Evolutionary conservation across 2,888 invertebrate genomes (phyloP), one percentile per base, ranked within the genome.

Genomic region (Catocala fraxini): DNA sequence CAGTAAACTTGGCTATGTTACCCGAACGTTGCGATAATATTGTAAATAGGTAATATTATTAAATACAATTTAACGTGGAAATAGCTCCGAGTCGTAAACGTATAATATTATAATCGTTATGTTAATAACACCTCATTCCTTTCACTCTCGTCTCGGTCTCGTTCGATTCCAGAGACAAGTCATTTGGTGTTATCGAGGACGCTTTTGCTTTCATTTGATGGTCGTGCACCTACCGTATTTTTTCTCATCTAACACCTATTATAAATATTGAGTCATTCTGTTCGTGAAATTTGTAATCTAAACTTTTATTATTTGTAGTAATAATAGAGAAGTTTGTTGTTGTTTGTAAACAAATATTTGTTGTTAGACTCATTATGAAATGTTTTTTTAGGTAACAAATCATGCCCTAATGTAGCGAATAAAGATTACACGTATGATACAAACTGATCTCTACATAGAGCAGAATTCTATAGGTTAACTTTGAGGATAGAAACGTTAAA

Each of bases 111-210:
- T 75, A 77, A 79, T 76, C 66, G 69, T 67, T 77, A 76, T 79
- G 77, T 79, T 81, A 80, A 82, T 80, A 80, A 63, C 79, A 73
- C 70, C 64, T 67, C 73, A 78, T 82, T 85, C 83, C 89, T 92
- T 92, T 93, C 91, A 89, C 91, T 92, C 84, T 93, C 91, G 82
- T 75, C 77, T 74, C 77, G 80, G 84, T 84, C 81, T 83, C 86
- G 87, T 88, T 84, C 85, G 86, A 88, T 85, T 90, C 87, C 88
- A 83, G 86, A 84, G 85, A 79, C 86, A 81, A 86, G 84, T 85
- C 86, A 87, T 90, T 90, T 88, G 70, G 83, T 83, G 77, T 83
- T 84, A 88, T 84, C 79, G 88, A 85, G 85, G 80, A 90, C 88
- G 83, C 82, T 91, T 85, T 92, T 92, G 85, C 89, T 92, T 92